Percentiles rank a stretch among this genome's conserved stretches.
Conservation (phyloP, 2,888 invertebrate species). For the Agonum fuliginosum region DNA sequence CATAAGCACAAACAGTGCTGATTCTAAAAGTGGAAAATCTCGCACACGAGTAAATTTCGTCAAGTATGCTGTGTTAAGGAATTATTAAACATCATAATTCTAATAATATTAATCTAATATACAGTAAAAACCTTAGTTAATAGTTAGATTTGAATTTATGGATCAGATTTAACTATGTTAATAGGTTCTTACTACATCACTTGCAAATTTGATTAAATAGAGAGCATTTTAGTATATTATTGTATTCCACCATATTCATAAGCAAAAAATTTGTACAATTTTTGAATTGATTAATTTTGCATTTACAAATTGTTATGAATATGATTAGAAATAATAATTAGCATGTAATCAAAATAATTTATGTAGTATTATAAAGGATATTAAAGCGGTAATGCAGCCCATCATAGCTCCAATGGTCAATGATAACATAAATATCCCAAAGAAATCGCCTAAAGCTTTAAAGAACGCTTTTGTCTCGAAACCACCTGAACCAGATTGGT, state of each 20-base stretch:
- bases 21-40: slow-evolving; percentile 96
- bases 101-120: slow-evolving; percentile 52
- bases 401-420: slow-evolving; percentile 93
- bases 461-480: slow-evolving; percentile 93
- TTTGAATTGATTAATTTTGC: no score
- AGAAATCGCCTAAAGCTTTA: slow-evolving; percentile 91
- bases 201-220: background rate
- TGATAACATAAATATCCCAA: slow-evolving; percentile 93
- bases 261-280: no score
- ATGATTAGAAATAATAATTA: slow-evolving; percentile 4
- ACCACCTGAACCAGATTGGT: slow-evolving; percentile 86
- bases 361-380: slow-evolving; percentile 80
- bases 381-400: slow-evolving; percentile 95
- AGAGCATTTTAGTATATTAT: no score
- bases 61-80: slow-evolving; percentile 76
- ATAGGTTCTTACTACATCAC: slow-evolving; percentile 28
- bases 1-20: slow-evolving; percentile 97
- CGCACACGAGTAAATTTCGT: slow-evolving; percentile 96
- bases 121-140: slow-evolving; percentile 19
- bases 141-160: slow-evolving; percentile 47
- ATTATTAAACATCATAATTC: slow-evolving; percentile 58
- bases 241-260: no score
- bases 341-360: slow-evolving; percentile 67
- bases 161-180: slow-evolving; percentile 13
- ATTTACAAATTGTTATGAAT: no score